phyloP scores from a whole-genome alignment of 2,113 vertebrate genomes.

The Silurus glanis region DNA sequence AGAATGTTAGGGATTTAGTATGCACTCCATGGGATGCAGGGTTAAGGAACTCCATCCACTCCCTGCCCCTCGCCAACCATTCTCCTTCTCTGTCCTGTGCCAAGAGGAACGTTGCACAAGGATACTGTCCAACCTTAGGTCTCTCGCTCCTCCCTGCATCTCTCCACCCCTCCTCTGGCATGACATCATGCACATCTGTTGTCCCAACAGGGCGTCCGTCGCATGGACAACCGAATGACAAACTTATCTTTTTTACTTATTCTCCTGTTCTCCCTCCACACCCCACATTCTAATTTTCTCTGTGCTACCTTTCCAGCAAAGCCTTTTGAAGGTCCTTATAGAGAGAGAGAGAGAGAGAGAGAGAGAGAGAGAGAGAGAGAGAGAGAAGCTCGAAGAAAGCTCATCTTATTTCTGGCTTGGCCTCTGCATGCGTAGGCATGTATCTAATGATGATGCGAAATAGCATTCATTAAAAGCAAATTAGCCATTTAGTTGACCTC shows the following conservation, averaged over 20 bases:
- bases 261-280: slow-evolving; percentile 44
- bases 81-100: slow-evolving; percentile 22
- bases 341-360: slow-evolving; percentile 4
- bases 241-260: slow-evolving; percentile 51
- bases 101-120: slow-evolving; percentile 57
- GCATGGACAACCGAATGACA: slow-evolving; percentile 68
- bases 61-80: slow-evolving; percentile 40
- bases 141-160: slow-evolving; percentile 57
- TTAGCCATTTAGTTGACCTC: slow-evolving; percentile 64
- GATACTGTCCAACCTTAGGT: slow-evolving; percentile 65
- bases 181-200: slow-evolving; percentile 81
- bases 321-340: background rate
- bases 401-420: slow-evolving; percentile 15
- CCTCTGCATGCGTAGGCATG: slow-evolving; percentile 45
- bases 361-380: background rate
- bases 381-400: background rate
- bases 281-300: slow-evolving; percentile 27
- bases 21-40: slow-evolving; percentile 28
- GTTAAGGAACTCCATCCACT: slow-evolving; percentile 24
- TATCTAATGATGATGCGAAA: slow-evolving; percentile 64
- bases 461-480: slow-evolving; percentile 65
- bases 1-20: slow-evolving; percentile 39
- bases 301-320: background rate
- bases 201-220: slow-evolving; percentile 73
- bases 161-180: slow-evolving; percentile 65